Evolutionary conservation across 2,888 invertebrate genomes (phyloP).

Genomic region (Hydraecia micacea): DNA sequence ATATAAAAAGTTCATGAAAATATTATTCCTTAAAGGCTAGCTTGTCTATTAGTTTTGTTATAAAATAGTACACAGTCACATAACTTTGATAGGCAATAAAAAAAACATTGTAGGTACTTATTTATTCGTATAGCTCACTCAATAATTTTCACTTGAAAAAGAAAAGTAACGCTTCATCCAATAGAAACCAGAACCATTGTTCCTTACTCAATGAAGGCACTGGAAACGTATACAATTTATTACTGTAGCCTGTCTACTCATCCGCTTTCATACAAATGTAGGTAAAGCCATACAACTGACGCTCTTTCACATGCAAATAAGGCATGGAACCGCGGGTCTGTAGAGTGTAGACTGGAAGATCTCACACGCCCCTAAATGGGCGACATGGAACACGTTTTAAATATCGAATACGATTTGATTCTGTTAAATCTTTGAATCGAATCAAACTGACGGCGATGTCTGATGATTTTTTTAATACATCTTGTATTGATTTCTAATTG

Average conservation of each 20-base stretch:
- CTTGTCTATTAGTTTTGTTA: too few species aligned
- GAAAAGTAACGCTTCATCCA: constrained; percentile 10
- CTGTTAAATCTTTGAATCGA: constrained; percentile 71
- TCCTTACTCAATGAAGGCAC: constrained; percentile 57
- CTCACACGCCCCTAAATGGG: constrained; percentile 67
- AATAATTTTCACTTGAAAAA: constrained; percentile 19
- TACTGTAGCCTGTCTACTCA: constrained; percentile 68
- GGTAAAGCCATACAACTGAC: constrained; percentile 70
- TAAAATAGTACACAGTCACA: too few species aligned
- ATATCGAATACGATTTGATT: constrained; percentile 84
- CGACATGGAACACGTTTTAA: constrained; percentile 83
- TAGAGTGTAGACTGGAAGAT: constrained; percentile 34
- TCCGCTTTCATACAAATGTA: constrained; percentile 72
- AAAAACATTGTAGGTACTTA: too few species aligned
- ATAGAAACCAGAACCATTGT: constrained; percentile 45
- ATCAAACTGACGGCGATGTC: neutral
- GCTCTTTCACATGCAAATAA: constrained; percentile 85
- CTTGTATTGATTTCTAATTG: neutral
- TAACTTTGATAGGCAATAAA: neutral
- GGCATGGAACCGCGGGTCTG: constrained; percentile 66
- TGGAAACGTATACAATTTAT: constrained; percentile 72
- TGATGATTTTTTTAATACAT: constrained; percentile 5
- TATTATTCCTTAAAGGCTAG: too few species aligned
- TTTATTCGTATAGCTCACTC: neutral
- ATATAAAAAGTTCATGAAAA: too few species aligned